Base-by-base conservation (phyloP, 2,797 vertebrate genomes). In the Erithacus rubecula region DNA sequence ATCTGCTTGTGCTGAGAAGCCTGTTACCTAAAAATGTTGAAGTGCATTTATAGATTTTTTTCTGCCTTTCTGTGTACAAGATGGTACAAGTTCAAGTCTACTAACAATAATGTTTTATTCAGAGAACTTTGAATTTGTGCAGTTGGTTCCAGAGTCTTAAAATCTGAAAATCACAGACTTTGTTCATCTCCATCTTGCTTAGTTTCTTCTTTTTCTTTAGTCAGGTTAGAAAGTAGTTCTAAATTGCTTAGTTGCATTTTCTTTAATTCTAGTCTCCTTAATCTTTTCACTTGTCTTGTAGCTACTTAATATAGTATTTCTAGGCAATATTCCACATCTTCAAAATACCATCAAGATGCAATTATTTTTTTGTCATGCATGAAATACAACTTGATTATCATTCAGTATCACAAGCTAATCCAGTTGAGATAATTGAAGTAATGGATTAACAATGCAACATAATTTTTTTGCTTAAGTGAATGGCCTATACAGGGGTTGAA, bases 91-190 rank as follows among this genome's bases (percentile, higher is more conserved):
- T 74, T 96, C 30, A 67, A 74, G 52, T 72, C 27, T 84, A n/a
- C 84, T 32, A 46, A 87, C 72, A 93, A 67, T 47, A 86, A 39
- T 24, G 14, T 44, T 91, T 95, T 88, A 46, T 91, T 87, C 67
- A 20, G 53, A 94, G 65, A 71, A 70, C 74, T 76, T 64, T 81
- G 43, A 22, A 47, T 84, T 95, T 94, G 32, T 39, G 72, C 22
- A 24, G 1, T 86, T 86, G 10, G 60, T 95, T 83, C 62, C 47
- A 77, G 62, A 47, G 41, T 84, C 53, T 95, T 91, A 70, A 93
- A 52, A 89, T 92, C 37, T 86, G 77, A 84, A 89, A 95, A 94
- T 65, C n/a, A 63, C 27, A 67, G 53, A 27, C 27, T 89, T 71
- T 78, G 32, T 94, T 93, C 64, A 65, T 90, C 19, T 87, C 19